A percentile compares a stretch with the other conserved stretches of the same genome.
phyloP scores from a whole-genome alignment of 2,797 vertebrate species.

The Pipistrellus nathusii region DNA sequence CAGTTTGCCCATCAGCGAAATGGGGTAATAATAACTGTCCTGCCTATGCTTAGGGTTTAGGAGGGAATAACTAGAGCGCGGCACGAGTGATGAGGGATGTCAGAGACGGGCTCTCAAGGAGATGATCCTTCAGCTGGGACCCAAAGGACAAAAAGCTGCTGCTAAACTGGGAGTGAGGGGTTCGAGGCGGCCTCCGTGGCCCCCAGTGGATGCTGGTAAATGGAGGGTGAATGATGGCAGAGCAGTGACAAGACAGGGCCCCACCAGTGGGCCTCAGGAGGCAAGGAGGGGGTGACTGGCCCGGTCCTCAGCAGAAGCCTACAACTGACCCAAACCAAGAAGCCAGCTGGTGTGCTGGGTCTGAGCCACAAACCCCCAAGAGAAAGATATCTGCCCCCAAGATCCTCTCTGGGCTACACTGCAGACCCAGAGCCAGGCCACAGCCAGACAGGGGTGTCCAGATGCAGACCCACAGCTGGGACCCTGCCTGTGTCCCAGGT shows the following conservation, averaged over 20 bases:
- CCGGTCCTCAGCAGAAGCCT: neutral
- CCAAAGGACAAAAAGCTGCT: neutral
- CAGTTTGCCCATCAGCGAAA: neutral
- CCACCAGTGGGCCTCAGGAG: neutral
- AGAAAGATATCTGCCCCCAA: neutral
- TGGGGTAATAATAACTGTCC: too few relatives aligned
- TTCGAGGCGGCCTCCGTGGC: neutral
- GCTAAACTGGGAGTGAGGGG: neutral
- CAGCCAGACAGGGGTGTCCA: neutral
- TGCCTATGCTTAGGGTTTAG: accelerated
- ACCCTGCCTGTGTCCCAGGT: neutral
- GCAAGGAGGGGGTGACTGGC: too few relatives aligned
- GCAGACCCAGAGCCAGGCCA: neutral
- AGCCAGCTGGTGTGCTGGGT: neutral
- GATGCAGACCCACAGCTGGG: neutral
- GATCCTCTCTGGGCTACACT: neutral
- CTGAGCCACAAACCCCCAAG: neutral
- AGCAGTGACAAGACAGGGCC: neutral
- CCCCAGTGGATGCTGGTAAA: too few relatives aligned
- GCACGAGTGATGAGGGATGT: neutral
- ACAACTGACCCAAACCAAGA: neutral
- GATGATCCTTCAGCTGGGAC: neutral
- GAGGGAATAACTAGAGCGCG: accelerated
- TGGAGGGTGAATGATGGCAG: too few relatives aligned
- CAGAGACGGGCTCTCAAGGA: neutral